phyloP scores from a whole-genome alignment of 2,888 invertebrate species.

The Amblyjoppa proteus region DNA sequence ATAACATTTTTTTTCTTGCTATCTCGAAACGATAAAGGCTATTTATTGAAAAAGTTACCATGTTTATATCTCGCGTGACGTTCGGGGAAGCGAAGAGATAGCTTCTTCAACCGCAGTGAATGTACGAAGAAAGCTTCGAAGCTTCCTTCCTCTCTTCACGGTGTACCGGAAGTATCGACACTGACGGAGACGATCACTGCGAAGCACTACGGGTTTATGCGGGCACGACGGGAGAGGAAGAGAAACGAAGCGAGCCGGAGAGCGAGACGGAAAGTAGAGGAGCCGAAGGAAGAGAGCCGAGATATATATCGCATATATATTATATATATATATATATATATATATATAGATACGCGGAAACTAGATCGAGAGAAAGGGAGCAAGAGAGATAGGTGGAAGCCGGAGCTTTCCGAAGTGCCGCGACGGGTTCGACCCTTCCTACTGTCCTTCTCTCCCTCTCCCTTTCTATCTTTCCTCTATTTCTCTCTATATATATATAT shows the following conservation, averaged over 20 bases:
- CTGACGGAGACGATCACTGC: conserved; percentile 80
- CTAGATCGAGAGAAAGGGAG: conserved; percentile 39
- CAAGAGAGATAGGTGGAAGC: conserved; percentile 63
- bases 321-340: conserved; percentile 33
- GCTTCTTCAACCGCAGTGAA: conserved; percentile 33
- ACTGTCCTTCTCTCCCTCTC: conserved; percentile 51
- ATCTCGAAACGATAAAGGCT: neutral
- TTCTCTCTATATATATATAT: conserved; percentile 5
- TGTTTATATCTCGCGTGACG: conserved; percentile 33
- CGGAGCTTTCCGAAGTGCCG: conserved; percentile 69
- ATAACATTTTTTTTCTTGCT: neutral
- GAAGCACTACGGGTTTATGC: conserved; percentile 76
- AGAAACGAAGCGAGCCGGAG: conserved; percentile 57
- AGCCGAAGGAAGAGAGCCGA: conserved; percentile 58
- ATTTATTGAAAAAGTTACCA: conserved; percentile 34
- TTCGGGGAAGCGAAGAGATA: conserved; percentile 41
- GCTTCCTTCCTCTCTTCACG: conserved; percentile 63
- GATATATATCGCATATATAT: conserved; percentile 35
- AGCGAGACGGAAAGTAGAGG: conserved; percentile 52
- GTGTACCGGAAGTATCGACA: conserved; percentile 75
- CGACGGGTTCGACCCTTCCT: conserved; percentile 62
- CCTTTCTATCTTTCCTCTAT: conserved; percentile 39
- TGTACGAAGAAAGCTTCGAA: conserved; percentile 41
- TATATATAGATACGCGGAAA: conserved; percentile 41
- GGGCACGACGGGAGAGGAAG: conserved; percentile 36